Evolutionary conservation across 1,140 invertebrate species (phyloP), one percentile per base, ranked within the genome.

Genomic region (Ceratosolen fusciceps): DNA sequence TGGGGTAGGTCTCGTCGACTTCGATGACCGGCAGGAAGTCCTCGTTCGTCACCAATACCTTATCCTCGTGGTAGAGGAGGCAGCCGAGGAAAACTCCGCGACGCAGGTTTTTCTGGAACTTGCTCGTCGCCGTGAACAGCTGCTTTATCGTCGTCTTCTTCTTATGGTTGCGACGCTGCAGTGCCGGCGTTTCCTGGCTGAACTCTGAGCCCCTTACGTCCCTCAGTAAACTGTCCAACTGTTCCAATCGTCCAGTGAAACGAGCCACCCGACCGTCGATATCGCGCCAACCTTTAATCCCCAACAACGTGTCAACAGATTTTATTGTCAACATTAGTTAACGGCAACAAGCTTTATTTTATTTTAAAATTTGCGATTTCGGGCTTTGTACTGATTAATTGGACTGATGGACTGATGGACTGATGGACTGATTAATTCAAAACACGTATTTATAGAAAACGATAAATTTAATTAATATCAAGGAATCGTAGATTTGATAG

Each of bases 11-110:
- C 90, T 99, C 98, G 88, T 99, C 98, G 21, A 99, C 95, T 91
- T 99, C 97, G 82, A 99, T 96, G 43, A 98, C 96, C 5, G 98
- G 98, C 56, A 99, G 91, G 88, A 97, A 97, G 83, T 99, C 98
- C 91, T 99, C 98, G 85, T 96, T 97, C 4, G 98, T 99, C 14
- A 98, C 96, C 74, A 99, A 91, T 39, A 99, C 94, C 87, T 96
- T 97, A 87, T 99, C 97, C 85, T 99, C 97, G 88, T 96, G 95
- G 90, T 98, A 98, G 0, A 99, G 91, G 29, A 99, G 92, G 86
- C 96, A 97, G 0, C 96, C 95, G 39, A 99, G 91, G 87, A 97
- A 99, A 0, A 98, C 95, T 21, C 98, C 98, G 72, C 98, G 94
- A 87, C 96, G 93, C 52, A 99, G 90, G 85, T 95, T 95, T 88